Base-by-base conservation (phyloP, 1,140 invertebrate genomes). In the Drosophila kikkawai region DNA sequence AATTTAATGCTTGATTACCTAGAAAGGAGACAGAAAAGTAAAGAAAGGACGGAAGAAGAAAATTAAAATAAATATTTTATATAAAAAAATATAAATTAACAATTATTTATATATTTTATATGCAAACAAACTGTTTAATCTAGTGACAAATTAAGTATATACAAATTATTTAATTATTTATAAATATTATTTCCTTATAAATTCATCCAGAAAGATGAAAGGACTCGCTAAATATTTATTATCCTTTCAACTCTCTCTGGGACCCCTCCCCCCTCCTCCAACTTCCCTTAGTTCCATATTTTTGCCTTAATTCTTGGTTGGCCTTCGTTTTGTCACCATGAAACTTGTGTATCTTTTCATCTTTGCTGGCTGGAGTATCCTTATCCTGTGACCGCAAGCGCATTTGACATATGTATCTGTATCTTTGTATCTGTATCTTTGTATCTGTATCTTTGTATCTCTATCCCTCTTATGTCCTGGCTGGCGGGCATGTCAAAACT, bases 1-100 rank as follows among this genome's bases (percentile, higher is more conserved):
- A 61, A 77, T 78, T 77, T 78, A 78, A 78, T 69, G 57, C 56
- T 68, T 56, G 65, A 63, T 75, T 63, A 73, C 67, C 71, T 55
- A 48, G 22, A 68, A 73, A 51, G 22, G 32, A 19, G 8, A 8
- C 8, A 12, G 19, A 6, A 7, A 22, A 12, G 9, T 7, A 48
- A 36, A 34, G 11, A 39, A 67, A 50, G 9, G 17, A 9, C 3
- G 4, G 6, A 4, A 11, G 13, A 37, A 4, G 1, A 2, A 12
- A 12, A 13, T 37, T 22, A 22, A 22, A 22, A 22, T 22, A 2
- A 22, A 22, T 2, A 22, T 22, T 22, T 2, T 22, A 1, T 22
- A 22, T 22, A 22, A 22, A 22, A 22, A 22, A 22, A 22, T 22
- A 22, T 22, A 22, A 22, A 22, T 22, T 22, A 22, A 22, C 0